phyloP scores from a whole-genome alignment of 2,797 vertebrate genomes.

The Aratinga solstitialis region DNA sequence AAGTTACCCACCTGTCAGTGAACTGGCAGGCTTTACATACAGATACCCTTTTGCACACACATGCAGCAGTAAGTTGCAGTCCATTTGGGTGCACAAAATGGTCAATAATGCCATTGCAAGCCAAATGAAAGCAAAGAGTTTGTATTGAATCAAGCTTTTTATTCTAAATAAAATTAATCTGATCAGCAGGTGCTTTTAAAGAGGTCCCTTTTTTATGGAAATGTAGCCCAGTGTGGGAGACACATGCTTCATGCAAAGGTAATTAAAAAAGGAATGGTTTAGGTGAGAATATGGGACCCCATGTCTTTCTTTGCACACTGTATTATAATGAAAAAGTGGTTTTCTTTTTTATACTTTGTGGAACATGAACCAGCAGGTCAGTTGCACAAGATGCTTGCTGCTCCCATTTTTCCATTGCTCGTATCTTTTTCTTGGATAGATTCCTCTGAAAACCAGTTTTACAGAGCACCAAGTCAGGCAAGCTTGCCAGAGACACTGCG shows the following conservation, averaged over 20 bases:
- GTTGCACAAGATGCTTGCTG: neutral
- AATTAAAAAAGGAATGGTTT: neutral
- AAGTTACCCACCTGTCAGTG: neutral
- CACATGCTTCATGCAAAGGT: neutral
- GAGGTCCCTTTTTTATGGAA: neutral
- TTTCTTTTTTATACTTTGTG: neutral
- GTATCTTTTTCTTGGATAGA: neutral
- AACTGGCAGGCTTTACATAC: neutral
- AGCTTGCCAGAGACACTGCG: neutral
- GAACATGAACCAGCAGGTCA: neutral
- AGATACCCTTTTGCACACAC: neutral
- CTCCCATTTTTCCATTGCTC: neutral
- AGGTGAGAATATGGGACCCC: neutral
- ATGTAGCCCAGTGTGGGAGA: neutral
- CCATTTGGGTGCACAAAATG: neutral
- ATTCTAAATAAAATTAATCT: neutral
- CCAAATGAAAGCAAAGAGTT: neutral
- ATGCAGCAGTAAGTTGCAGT: neutral
- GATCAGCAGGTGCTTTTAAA: neutral
- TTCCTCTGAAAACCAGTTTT: neutral
- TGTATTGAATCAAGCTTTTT: neutral
- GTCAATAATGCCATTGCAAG: neutral
- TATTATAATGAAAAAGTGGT: neutral
- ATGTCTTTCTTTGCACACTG: neutral
- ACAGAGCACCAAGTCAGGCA: accelerated